phyloP scores from a whole-genome alignment of 2,888 invertebrate species.

The Synergus itoensis region DNA sequence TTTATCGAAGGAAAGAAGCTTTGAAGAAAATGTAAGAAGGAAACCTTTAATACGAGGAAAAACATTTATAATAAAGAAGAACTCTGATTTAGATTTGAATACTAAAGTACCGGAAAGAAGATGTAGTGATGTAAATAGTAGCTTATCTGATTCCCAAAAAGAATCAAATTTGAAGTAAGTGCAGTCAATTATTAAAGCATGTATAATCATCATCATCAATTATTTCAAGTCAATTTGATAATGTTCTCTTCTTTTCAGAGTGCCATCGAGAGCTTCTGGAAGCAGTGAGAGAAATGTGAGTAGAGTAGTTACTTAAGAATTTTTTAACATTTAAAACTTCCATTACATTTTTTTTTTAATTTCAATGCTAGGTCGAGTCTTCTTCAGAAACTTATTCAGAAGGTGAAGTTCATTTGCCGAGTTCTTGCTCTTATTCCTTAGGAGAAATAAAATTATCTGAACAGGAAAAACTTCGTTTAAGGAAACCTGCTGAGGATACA shows the following conservation, averaged over 20 bases:
- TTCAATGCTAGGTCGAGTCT: constrained; percentile 29
- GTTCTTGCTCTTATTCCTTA: constrained; percentile 45
- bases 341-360: not conserved
- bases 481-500: not conserved
- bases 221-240: not conserved
- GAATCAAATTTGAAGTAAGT: constrained; percentile 22
- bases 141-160: constrained; percentile 10
- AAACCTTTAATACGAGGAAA: constrained; percentile 18
- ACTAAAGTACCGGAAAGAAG: not conserved
- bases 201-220: not conserved
- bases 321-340: not conserved
- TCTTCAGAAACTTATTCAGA: constrained; percentile 47
- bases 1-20: not conserved
- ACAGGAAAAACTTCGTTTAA: not conserved
- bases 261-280: not conserved
- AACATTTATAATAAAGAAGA: constrained; percentile 35
- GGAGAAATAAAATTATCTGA: constrained; percentile 47
- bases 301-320: not conserved
- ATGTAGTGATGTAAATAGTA: not conserved
- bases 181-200: not conserved
- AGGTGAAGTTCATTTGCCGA: constrained; percentile 45
- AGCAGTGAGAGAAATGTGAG: constrained; percentile 14
- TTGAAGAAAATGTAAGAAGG: not conserved
- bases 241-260: constrained; percentile 1
- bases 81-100: not conserved